These are phyloP conservation scores for Pocillopora verrucosa DNA, from an alignment of 64 coral and sea anemone species.

Conservation along the genomic window DNA sequence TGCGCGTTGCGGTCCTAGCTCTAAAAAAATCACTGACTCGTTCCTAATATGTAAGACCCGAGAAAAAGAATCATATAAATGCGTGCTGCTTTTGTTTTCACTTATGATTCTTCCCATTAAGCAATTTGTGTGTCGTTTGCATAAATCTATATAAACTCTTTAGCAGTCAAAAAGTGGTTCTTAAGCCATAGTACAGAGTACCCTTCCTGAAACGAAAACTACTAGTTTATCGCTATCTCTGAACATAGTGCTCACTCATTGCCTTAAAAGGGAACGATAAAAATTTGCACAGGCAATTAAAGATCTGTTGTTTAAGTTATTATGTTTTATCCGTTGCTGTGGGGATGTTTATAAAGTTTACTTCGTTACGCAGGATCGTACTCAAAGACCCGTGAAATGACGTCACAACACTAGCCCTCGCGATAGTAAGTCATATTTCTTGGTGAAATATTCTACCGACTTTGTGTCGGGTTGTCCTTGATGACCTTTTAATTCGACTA, in stretches of 20 bases:
- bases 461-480: neutral
- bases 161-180: no score
- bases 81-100: no score
- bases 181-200: no score
- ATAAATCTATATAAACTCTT: no score
- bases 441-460: neutral
- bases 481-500: neutral
- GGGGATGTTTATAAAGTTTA: neutral
- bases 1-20: no score
- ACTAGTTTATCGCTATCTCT: no score
- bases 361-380: conserved; percentile 32
- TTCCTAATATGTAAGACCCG: no score
- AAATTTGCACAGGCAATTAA: neutral
- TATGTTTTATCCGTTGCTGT: neutral
- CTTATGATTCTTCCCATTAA: no score
- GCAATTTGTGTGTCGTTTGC: no score
- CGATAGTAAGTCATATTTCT: conserved; percentile 3
- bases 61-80: no score
- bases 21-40: no score
- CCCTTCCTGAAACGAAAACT: no score
- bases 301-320: neutral
- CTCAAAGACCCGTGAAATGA: neutral
- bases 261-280: neutral
- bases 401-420: neutral
- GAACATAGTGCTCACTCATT: neutral